Evolutionary conservation across 1,140 invertebrate genomes (phyloP).

Genomic region (Drosophila ohnishii): DNA sequence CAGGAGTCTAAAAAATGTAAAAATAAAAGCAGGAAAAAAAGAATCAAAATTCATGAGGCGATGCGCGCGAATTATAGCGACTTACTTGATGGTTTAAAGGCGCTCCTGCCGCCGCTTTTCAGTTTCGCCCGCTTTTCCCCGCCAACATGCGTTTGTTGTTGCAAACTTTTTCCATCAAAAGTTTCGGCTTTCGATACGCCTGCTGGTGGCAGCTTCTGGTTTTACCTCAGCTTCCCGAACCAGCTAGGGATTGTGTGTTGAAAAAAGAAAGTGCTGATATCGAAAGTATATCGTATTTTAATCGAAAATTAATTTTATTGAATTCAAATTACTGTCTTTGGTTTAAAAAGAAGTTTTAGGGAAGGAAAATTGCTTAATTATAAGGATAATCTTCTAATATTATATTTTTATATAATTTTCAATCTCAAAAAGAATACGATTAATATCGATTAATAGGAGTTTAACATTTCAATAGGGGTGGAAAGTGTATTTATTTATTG

Average conservation of each 20-base stretch:
- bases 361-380: no score
- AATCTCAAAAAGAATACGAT: no score
- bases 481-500: no score
- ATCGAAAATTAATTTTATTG: neutral
- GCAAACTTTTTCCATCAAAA: conserved; percentile 81
- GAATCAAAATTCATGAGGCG: conserved; percentile 79
- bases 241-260: neutral
- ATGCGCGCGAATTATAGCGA: conserved; percentile 72
- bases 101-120: conserved; percentile 3
- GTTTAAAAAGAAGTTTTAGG: neutral
- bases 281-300: neutral
- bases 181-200: conserved; percentile 78
- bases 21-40: conserved; percentile 23
- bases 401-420: no score
- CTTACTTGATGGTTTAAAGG: conserved; percentile 66
- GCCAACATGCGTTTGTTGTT: conserved; percentile 76
- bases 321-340: neutral
- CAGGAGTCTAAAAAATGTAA: conserved; percentile 19
- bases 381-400: no score
- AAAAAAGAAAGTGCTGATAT: neutral
- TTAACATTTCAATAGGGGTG: no score
- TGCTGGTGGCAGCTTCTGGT: conserved; percentile 34
- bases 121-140: conserved; percentile 25
- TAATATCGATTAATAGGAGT: no score
- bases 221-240: conserved; percentile 3